Base-by-base conservation (phyloP, 2,888 invertebrate genomes). In the Acanthacorydalis orientalis region DNA sequence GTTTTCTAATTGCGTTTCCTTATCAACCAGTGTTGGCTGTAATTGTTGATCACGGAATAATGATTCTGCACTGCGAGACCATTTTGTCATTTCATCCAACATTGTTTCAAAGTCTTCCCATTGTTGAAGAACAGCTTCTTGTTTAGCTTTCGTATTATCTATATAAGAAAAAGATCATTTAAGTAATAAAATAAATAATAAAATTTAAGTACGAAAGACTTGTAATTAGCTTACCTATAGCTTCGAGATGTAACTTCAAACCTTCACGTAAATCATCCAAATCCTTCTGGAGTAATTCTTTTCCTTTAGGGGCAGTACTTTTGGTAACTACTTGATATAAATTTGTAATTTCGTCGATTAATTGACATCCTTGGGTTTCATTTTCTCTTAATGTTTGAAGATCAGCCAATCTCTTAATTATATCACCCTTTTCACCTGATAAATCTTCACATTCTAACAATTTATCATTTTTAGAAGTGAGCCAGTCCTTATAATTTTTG, bases 41-140 rank as follows among this genome's bases (percentile, higher is more conserved):
- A 91, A 68, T 53, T 82, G 82, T 62, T 90, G 90, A 56, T 92
- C 88, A 46, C 90, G 78, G 60, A 93, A 85, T 48, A 83, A 78
- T 8, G 79, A 74, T 68, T 95, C 93, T 61, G 82, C 80, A 31
- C 77, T 72, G 57, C 87, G 82, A 53, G 93, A 80, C 93, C 93
- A 93, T 55, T 81, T 81, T 10, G 83, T 83, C 33, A 90, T 77
- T 23, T 75, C 73, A 53, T 91, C 88, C 40, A 90, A 72, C 32
- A 80, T 78, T 41, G 75, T 73, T 60, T 95, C 93, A 63, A 92
- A 95, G 50, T 81, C 80, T 54, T 81, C 75, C 95, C 95, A 95
- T 60, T 85, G 84, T 45, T 78, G 74, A 1, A 89, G 65, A 0
- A 83, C 78, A 50, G 77, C 74, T 52, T 81, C 79, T 49, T 90